Percentiles rank a stretch among this genome's conserved stretches.
Conservation (phyloP, 2,797 vertebrate species). For the Clarias laeviceps region DNA sequence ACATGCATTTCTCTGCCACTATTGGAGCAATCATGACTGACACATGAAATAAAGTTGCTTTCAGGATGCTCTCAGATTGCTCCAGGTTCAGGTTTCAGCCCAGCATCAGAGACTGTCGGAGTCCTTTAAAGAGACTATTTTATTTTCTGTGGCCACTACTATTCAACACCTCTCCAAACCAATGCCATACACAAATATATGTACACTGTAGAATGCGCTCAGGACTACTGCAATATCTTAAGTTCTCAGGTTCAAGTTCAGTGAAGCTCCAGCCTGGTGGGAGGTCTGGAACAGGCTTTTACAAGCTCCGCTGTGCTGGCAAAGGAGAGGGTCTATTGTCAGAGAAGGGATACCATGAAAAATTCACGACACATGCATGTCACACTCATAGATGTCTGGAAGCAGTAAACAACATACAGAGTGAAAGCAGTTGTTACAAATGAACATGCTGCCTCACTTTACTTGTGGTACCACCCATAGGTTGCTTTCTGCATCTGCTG, state of each 20-base stretch:
- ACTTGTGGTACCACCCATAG: constrained; percentile 38
- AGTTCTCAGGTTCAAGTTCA: constrained; percentile 15
- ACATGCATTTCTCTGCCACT: constrained; percentile 19
- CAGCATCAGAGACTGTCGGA: constrained; percentile 32
- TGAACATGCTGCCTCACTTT: constrained; percentile 37
- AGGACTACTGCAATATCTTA: constrained; percentile 3
- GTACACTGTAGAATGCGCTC: not conserved
- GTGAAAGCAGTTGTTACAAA: constrained; percentile 42
- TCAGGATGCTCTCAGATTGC: constrained; percentile 20
- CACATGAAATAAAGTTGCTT: constrained; percentile 50
- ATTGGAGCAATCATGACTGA: constrained; percentile 23
- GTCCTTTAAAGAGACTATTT: constrained; percentile 51
- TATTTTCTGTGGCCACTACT: constrained; percentile 46
- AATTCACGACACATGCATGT: constrained; percentile 67
- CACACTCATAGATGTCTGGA: constrained; percentile 50
- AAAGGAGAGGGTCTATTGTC: constrained; percentile 64
- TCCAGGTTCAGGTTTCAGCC: constrained; percentile 31
- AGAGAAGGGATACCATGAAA: constrained; percentile 63
- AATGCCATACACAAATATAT: constrained; percentile 22
- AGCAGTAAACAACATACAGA: constrained; percentile 55
- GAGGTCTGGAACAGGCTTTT: constrained; percentile 60
- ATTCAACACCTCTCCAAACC: constrained; percentile 17
- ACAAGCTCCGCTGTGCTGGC: constrained; percentile 61
- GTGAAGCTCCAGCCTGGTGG: constrained; percentile 8
- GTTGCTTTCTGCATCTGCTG: constrained; percentile 21